A percentile compares a stretch with the other conserved stretches of the same genome.
These are phyloP conservation scores for Iselma pallidipennis DNA, from an alignment of 2,888 invertebrate species.

Conservation along the genomic window DNA sequence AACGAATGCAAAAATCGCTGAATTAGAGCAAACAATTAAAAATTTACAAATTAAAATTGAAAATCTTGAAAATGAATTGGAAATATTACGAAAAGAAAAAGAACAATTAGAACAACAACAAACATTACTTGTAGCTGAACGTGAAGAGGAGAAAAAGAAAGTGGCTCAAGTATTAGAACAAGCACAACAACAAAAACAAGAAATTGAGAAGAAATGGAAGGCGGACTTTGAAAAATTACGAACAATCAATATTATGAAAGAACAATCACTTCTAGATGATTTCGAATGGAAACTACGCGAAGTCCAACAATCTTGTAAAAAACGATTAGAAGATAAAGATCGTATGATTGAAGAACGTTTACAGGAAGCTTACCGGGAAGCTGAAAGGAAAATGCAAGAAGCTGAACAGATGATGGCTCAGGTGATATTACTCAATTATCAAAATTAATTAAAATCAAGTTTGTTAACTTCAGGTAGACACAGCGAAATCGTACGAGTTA, in stretches of 20 bases:
- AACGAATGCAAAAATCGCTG: slow-evolving; percentile 52
- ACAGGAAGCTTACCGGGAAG: slow-evolving; percentile 53
- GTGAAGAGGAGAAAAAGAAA: slow-evolving; percentile 59
- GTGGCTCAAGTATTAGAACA: slow-evolving; percentile 64
- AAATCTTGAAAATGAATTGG: slow-evolving; percentile 58
- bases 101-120: slow-evolving; percentile 54
- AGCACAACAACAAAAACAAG: slow-evolving; percentile 64
- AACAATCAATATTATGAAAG: slow-evolving; percentile 70
- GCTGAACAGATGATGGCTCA: slow-evolving; percentile 53
- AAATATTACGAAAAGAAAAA: slow-evolving; percentile 57
- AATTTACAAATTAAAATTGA: slow-evolving; percentile 59
- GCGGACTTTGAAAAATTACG: slow-evolving; percentile 70
- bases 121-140: slow-evolving; percentile 48
- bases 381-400: slow-evolving; percentile 50
- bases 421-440: too few relatives aligned
- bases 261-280: slow-evolving; percentile 75
- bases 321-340: slow-evolving; percentile 65
- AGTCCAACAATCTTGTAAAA: slow-evolving; percentile 71
- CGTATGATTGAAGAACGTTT: slow-evolving; percentile 61
- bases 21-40: slow-evolving; percentile 57
- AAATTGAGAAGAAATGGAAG: slow-evolving; percentile 65
- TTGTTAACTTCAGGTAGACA: slow-evolving; percentile 52
- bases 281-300: slow-evolving; percentile 85
- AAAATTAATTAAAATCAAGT: background rate
- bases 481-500: slow-evolving; percentile 60